Conservation (phyloP, 2,113 vertebrate species). For the Synodontis membranacea region DNA sequence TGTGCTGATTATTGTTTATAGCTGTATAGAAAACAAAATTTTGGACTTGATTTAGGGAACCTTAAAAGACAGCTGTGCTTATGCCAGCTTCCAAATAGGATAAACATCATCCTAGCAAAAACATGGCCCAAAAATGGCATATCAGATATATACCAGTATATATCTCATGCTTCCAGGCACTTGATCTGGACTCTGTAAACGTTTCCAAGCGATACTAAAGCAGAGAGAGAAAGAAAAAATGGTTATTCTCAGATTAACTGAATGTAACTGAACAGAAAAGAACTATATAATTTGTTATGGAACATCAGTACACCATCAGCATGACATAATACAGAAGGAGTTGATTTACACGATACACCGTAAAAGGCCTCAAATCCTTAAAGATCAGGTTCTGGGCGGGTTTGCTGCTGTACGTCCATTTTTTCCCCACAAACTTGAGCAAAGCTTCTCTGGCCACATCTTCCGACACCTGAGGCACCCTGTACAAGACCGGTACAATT, state of each 20-base stretch:
- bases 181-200: conserved; percentile 79
- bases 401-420: conserved; percentile 74
- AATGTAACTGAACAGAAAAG: neutral
- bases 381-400: conserved; percentile 74
- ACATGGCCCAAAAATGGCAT: neutral
- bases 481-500: conserved; percentile 44
- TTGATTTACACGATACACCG: conserved; percentile 73
- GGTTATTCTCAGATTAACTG: neutral
- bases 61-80: neutral
- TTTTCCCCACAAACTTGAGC: conserved; percentile 73
- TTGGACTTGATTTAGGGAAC: neutral
- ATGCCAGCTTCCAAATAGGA: neutral
- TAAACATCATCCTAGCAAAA: neutral
- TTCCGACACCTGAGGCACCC: conserved; percentile 75
- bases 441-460: conserved; percentile 76
- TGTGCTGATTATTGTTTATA: neutral
- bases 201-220: conserved; percentile 82
- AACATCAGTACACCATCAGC: neutral
- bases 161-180: conserved; percentile 77
- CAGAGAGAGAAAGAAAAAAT: neutral
- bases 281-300: neutral
- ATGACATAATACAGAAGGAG: neutral
- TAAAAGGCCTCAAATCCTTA: conserved; percentile 70
- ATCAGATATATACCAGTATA: conserved; percentile 62
- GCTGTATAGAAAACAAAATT: neutral